These are phyloP conservation scores for Therioaphis trifolii DNA, from an alignment of 2,888 invertebrate genomes.

Conservation along the genomic window DNA sequence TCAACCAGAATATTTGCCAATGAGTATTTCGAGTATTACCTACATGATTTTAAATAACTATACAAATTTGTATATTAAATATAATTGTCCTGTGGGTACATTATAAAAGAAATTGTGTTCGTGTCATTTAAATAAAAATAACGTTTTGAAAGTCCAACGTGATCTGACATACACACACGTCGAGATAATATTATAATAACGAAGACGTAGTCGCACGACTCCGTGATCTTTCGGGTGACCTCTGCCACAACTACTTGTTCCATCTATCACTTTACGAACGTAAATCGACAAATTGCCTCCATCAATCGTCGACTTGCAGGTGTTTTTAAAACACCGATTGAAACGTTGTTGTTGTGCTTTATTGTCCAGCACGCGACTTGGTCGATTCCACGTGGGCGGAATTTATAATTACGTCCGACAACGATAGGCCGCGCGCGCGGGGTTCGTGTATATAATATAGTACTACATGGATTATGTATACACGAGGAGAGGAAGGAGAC, in stretches of 20 bases:
- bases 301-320: conserved; percentile 54
- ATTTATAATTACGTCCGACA: conserved; percentile 50
- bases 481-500: not conserved
- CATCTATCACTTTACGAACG: conserved; percentile 53
- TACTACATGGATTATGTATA: not conserved
- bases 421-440: not conserved
- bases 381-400: conserved; percentile 31
- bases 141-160: conserved; percentile 31
- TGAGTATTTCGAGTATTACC: too few relatives aligned
- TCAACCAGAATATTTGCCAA: too few relatives aligned
- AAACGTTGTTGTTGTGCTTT: conserved; percentile 47
- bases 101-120: too few relatives aligned
- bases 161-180: conserved; percentile 27
- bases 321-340: conserved; percentile 41
- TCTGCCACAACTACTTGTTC: conserved; percentile 42
- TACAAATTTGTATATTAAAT: too few relatives aligned
- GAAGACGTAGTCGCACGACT: conserved; percentile 50
- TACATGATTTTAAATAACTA: too few relatives aligned
- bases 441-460: not conserved
- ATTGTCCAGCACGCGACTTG: conserved; percentile 18
- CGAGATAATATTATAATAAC: conserved; percentile 34
- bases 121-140: conserved; percentile 31
- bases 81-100: too few relatives aligned
- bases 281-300: conserved; percentile 50
- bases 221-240: conserved; percentile 53